phyloP scores from a whole-genome alignment of 2,888 invertebrate genomes.

The Venustoraphidia nigricollis region DNA sequence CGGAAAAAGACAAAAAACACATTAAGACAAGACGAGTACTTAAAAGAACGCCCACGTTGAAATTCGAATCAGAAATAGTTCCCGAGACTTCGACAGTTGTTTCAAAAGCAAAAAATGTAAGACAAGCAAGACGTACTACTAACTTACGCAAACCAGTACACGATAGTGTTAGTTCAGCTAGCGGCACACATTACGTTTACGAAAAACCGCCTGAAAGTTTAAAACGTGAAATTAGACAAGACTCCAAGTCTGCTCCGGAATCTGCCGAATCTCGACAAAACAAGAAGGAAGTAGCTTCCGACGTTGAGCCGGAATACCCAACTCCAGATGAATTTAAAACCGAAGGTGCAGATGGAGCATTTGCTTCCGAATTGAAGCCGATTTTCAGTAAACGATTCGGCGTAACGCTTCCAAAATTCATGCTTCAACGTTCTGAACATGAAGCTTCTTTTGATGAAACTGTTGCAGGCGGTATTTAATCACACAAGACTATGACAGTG shows the following conservation, averaged over 20 bases:
- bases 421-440: slow-evolving; percentile 50
- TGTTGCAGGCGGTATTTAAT: slow-evolving; percentile 15
- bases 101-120: not conserved
- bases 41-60: not conserved
- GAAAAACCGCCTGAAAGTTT: slow-evolving; percentile 10
- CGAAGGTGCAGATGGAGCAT: slow-evolving; percentile 40
- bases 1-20: not conserved
- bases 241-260: slow-evolving; percentile 10
- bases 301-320: slow-evolving; percentile 19
- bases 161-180: not conserved
- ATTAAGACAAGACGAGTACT: not conserved
- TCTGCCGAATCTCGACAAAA: slow-evolving; percentile 8
- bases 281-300: slow-evolving; percentile 17
- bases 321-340: slow-evolving; percentile 36
- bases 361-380: slow-evolving; percentile 49
- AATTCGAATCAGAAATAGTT: not conserved
- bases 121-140: not conserved
- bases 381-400: slow-evolving; percentile 46
- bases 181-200: not conserved
- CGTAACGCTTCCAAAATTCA: slow-evolving; percentile 48
- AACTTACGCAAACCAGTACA: not conserved
- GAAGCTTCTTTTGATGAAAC: slow-evolving; percentile 48
- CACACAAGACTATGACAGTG: no score
- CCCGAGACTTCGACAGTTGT: not conserved
- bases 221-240: slow-evolving; percentile 26